Base-by-base conservation (phyloP, 2,797 vertebrate genomes). In the Gymnopithys bicolor region DNA sequence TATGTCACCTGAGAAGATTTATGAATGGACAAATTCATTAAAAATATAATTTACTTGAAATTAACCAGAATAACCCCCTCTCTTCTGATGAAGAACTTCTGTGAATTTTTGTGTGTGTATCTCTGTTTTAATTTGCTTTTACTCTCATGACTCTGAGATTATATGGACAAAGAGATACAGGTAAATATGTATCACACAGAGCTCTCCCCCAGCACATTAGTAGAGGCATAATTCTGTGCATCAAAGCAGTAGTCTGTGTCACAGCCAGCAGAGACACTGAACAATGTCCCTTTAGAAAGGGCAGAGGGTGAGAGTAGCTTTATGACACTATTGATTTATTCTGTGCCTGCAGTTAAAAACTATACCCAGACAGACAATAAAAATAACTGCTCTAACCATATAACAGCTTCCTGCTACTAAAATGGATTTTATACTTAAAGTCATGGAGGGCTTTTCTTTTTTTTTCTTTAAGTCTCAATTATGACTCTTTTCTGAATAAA, bases 311-410 rank as follows among this genome's bases (percentile, higher is more conserved):
- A 99, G 96, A 95, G 97, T 97, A 98, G 98, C 98, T 98, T 99
- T 99, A 99, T 98, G 98, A 99, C 98, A 98, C 98, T 99, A 99
- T 99, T 98, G 99, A 99, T 99, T 98, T 98, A 97, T 98, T 97
- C 98, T 97, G 98, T 98, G 98, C 98, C 97, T 98, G 96, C 98
- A 98, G 98, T 99, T 97, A 99, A 99, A 99, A 99, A 98, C 98
- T 98, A 98, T 98, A 98, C 98, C 98, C 98, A 99, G 99, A 99
- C 98, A 99, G 98, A 99, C 99, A 99, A 99, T 99, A 99, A 98
- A 99, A 99, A 99, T 98, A 99, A 99, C 98, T 97, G 97, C 97
- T 99, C 99, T 98, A 99, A 99, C 99, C 98, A 98, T 99, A 98
- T 98, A 98, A 97, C 98, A 97, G 98, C 98, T 99, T 99, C 98